Evolutionary conservation across 2,888 invertebrate species (phyloP), one percentile per base, ranked within the genome.

Genomic region (Stratiomys singularior): DNA sequence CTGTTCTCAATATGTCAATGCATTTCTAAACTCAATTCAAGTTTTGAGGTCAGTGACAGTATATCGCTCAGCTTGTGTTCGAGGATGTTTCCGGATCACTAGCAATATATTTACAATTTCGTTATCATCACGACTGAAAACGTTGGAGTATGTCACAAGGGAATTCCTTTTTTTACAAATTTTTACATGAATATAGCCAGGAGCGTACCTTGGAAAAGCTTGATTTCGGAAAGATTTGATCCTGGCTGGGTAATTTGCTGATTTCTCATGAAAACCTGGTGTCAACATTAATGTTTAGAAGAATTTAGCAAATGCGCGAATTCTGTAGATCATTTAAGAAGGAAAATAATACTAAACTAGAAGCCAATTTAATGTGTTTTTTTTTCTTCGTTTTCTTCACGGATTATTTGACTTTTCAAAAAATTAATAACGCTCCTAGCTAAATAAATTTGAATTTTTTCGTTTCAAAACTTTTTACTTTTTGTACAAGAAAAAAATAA

Each of bases 181-280:
- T 37, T 37, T 37, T 37, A 52, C 52, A 60, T 23, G 21, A 60
- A 25, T n/a, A 3, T 64, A 85, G 84, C 85, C 84, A 85, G 86
- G 85, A 86, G 86, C 86, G 84, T 84, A 83, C 82, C 82, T 83
- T 81, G 27, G 25, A 64, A 15, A 15, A 15, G 9, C 13, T 30
- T 15, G 7, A 7, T 21, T 74, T 27, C n/a, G 1, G 4, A 18
- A 63, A 7, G 44, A 46, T 25, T 5, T n/a, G 47, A 13, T 13
- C 44, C 28, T 25, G 44, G 23, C 9, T 28, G 11, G 2, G 18
- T 18, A 9, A 21, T 60, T 7, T 25, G 9, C 1, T 21, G 37
- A 52, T 52, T 13, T n/a, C n/a, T 64, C 64, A 9, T 52, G 46
- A 44, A 23, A 77, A 79, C 79, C 80, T 78, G 77, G 79, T 79